Evolutionary conservation across 2,797 vertebrate species (phyloP), one percentile per base, ranked within the genome.

Genomic region (Melanotaenia pygmaea): DNA sequence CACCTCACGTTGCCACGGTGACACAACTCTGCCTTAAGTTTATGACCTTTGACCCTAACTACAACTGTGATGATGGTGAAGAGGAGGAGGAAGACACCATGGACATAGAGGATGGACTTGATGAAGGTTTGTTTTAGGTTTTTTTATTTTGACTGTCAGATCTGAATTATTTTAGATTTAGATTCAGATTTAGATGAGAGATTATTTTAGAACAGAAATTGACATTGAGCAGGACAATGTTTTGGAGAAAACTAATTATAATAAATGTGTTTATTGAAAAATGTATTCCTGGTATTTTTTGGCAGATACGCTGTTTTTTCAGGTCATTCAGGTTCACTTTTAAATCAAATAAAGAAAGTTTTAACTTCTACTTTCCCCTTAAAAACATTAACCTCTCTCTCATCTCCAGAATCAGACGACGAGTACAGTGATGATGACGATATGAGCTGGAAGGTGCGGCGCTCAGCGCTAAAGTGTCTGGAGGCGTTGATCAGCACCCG

Each of bases 391-490:
- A 16, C 13, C 40, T 14, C 16, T 8, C 16, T 45, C 43, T 45
- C 6, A 40, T 40, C 38, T 18, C 18, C 84, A 99, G 98, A 96
- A 45, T 97, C 96, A 0, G 96, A 97, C 0, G 97, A 98, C 0
- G 97, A 98, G 67, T 99, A 99, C 93, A 99, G 97, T 0, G 96
- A 97, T 0, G 98, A 98, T 0, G 98, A 99, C 0, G 98, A 98
- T 0, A 95, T 98, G 95, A 99, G 97, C 91, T 99, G 98, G 98
- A 99, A 99, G 76, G 98, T 99, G 20, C 95, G 98, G 0, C 95
- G 97, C 72, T 95, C 97, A 0, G 96, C 96, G 0, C 95, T 97
- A 16, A 98, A 97, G 90, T 98, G 97, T 78, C 82, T 97, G 89
- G 96, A 97, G 34, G 96, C 97, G 0, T 24, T 98, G 56, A 92